A percentile compares a stretch with the other conserved stretches of the same genome.
Evolutionary conservation across 2,113 vertebrate genomes (phyloP).

Genomic region (Mastomys coucha): DNA sequence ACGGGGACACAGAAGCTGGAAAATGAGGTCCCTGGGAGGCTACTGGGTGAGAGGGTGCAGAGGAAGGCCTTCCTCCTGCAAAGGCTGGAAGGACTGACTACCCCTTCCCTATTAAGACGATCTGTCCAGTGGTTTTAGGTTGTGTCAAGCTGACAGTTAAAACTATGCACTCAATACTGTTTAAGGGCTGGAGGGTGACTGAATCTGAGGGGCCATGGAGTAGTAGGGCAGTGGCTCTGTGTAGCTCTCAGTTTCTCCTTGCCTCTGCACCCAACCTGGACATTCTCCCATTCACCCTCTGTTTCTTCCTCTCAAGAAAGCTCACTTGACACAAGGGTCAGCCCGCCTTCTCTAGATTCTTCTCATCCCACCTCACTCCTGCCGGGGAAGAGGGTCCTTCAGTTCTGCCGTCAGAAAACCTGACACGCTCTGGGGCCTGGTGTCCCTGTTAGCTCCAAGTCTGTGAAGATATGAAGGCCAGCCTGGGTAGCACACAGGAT

Average conservation of each 20-base stretch:
- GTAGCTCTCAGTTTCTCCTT: background rate
- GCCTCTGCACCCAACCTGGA: accelerated
- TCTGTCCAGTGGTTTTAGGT: background rate
- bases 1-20: background rate
- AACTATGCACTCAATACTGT: background rate
- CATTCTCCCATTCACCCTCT: background rate
- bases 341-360: background rate
- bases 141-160: background rate
- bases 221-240: background rate
- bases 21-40: background rate
- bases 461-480: accelerated
- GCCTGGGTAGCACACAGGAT: background rate
- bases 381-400: background rate
- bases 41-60: background rate
- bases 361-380: accelerated
- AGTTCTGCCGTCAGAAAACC: background rate
- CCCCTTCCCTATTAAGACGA: background rate
- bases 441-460: too few species aligned
- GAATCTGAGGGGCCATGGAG: background rate
- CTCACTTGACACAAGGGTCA: accelerated
- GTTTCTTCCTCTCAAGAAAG: background rate
- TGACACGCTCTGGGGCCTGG: background rate
- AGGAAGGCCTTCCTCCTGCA: background rate
- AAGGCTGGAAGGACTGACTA: background rate
- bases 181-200: background rate